phyloP scores from a whole-genome alignment of 2,888 invertebrate species.

The Pseudanteris insignis region DNA sequence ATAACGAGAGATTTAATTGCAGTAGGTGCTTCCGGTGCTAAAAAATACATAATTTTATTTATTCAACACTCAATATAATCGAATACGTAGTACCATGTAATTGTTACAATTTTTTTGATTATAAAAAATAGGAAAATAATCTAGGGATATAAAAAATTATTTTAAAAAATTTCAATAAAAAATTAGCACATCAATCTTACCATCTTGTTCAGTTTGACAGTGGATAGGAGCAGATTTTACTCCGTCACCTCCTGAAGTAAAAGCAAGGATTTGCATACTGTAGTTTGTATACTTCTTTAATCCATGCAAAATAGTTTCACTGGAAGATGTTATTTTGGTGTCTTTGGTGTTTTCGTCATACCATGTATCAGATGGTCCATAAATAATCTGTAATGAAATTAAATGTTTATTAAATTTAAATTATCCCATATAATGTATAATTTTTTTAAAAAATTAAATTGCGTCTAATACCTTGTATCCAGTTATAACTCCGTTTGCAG shows the following conservation, averaged over 20 bases:
- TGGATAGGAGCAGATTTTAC: conserved; percentile 87
- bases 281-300: conserved; percentile 96
- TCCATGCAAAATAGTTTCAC: conserved; percentile 92
- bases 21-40: conserved; percentile 92
- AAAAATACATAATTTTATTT: too few relatives aligned
- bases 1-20: conserved; percentile 93
- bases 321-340: conserved; percentile 90
- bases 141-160: too few relatives aligned
- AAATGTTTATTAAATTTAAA: too few relatives aligned
- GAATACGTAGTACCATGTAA: too few relatives aligned
- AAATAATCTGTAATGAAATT: conserved; percentile 79
- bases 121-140: too few relatives aligned
- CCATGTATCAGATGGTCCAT: conserved; percentile 91
- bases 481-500: conserved; percentile 94
- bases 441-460: too few relatives aligned
- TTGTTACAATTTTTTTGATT: too few relatives aligned
- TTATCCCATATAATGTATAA: too few relatives aligned
- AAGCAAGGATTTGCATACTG: conserved; percentile 95
- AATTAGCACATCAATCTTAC: conserved; percentile 68
- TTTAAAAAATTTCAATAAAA: neutral
- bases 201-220: conserved; percentile 95
- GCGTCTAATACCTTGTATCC: conserved; percentile 93
- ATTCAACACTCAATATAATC: too few relatives aligned
- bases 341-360: conserved; percentile 92
- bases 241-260: conserved; percentile 94